Conservation (phyloP, 1,140 invertebrate genomes). For the Ericerus pela region DNA sequence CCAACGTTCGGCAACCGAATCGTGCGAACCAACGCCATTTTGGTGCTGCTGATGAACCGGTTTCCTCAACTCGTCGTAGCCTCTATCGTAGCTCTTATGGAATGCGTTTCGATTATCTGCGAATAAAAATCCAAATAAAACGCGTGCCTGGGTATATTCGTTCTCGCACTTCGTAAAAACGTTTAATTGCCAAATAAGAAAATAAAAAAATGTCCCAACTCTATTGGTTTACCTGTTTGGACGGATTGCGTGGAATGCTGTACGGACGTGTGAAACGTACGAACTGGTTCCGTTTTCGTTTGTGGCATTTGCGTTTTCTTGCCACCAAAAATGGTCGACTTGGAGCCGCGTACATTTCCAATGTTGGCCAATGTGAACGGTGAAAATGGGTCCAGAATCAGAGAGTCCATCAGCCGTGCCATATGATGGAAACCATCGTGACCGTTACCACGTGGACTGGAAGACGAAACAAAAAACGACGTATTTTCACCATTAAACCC, state of each 20-base stretch:
- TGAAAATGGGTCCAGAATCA: conserved; percentile 43
- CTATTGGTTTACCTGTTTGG: not conserved
- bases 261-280: conserved; percentile 11
- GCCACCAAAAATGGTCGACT: not conserved
- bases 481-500: too few relatives aligned
- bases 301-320: conserved; percentile 13
- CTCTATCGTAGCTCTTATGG: not conserved
- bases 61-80: not conserved
- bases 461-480: conserved; percentile 12
- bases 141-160: too few relatives aligned
- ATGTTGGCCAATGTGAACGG: conserved; percentile 44
- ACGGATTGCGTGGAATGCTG: not conserved
- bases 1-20: conserved; percentile 36
- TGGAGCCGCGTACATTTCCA: conserved; percentile 33
- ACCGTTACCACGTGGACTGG: conserved; percentile 33
- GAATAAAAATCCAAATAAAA: not conserved
- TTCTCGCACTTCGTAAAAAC: too few relatives aligned
- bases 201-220: not conserved
- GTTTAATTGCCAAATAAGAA: too few relatives aligned
- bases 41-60: too few relatives aligned
- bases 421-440: conserved; percentile 43
- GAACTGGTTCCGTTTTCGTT: conserved; percentile 6
- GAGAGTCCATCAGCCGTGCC: conserved; percentile 53
- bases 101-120: not conserved
- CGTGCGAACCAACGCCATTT: not conserved